These are phyloP conservation scores for Poecilia gillii DNA, from an alignment of 2,797 vertebrate genomes.

Conservation along the genomic window DNA sequence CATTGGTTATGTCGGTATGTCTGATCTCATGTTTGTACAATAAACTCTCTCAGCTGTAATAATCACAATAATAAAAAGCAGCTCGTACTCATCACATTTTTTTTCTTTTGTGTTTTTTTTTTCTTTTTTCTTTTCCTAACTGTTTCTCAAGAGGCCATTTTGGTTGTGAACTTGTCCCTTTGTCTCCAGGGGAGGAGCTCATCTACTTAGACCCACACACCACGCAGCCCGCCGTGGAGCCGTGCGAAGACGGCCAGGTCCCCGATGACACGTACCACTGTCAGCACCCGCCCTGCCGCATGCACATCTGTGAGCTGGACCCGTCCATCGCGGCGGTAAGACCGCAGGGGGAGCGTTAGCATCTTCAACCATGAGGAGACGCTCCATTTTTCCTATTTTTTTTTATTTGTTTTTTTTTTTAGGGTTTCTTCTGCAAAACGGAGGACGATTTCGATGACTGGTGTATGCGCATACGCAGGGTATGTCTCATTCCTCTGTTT, in stretches of 20 bases:
- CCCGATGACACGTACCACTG: slow-evolving; percentile 95
- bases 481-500: slow-evolving; percentile 62
- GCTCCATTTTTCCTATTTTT: neutral
- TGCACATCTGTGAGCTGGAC: slow-evolving; percentile 96
- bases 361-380: neutral
- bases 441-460: slow-evolving; percentile 96
- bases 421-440: slow-evolving; percentile 97
- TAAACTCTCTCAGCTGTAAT: slow-evolving; percentile 29
- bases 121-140: neutral
- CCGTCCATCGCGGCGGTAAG: slow-evolving; percentile 96
- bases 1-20: slow-evolving; percentile 97
- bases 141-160: neutral
- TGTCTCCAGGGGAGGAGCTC: slow-evolving; percentile 89
- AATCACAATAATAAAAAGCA: neutral
- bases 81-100: slow-evolving; percentile 1
- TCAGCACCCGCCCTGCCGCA: slow-evolving; percentile 95
- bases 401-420: slow-evolving; percentile 28
- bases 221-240: slow-evolving; percentile 91
- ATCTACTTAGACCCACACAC: slow-evolving; percentile 98
- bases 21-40: slow-evolving; percentile 43
- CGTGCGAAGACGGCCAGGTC: slow-evolving; percentile 78
- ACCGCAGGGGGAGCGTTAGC: neutral
- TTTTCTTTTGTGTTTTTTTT: neutral
- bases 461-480: slow-evolving; percentile 94
- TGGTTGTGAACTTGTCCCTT: slow-evolving; percentile 5